Evolutionary conservation across 2,797 vertebrate species (phyloP).

Genomic region (Amazonetta brasiliensis): DNA sequence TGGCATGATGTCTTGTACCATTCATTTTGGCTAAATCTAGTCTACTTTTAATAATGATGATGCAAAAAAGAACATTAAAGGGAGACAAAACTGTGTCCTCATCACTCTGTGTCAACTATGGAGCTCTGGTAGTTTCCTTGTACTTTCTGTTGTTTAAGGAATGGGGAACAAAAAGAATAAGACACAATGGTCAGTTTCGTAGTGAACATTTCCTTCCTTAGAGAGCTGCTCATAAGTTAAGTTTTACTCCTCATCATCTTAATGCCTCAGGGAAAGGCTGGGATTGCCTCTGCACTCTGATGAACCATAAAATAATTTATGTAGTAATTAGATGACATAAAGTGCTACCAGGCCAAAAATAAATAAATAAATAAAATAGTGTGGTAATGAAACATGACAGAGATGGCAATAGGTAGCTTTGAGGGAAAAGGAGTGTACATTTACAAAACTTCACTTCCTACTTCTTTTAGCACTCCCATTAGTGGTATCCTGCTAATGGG

Average conservation of each 20-base stretch:
- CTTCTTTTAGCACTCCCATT: constrained; percentile 32
- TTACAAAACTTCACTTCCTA: background rate
- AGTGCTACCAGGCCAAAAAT: background rate
- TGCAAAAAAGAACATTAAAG: background rate
- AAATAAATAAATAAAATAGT: background rate
- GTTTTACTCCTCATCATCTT: constrained; percentile 26
- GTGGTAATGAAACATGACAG: background rate
- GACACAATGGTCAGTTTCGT: background rate
- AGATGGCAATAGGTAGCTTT: background rate
- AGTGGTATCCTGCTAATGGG: constrained; percentile 33
- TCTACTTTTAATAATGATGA: background rate
- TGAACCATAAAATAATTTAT: background rate
- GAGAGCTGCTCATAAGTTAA: background rate
- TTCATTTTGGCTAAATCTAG: background rate
- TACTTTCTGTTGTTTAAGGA: background rate
- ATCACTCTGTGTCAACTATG: background rate
- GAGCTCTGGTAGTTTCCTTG: background rate
- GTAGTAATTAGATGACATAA: background rate
- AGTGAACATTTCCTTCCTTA: background rate
- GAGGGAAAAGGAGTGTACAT: background rate
- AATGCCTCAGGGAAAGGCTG: background rate
- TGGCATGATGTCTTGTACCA: background rate
- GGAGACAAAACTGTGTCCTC: background rate
- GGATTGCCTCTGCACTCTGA: background rate
- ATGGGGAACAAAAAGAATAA: background rate